Base-by-base conservation (phyloP, 2,888 invertebrate genomes). In the Megastigmus dorsalis region DNA sequence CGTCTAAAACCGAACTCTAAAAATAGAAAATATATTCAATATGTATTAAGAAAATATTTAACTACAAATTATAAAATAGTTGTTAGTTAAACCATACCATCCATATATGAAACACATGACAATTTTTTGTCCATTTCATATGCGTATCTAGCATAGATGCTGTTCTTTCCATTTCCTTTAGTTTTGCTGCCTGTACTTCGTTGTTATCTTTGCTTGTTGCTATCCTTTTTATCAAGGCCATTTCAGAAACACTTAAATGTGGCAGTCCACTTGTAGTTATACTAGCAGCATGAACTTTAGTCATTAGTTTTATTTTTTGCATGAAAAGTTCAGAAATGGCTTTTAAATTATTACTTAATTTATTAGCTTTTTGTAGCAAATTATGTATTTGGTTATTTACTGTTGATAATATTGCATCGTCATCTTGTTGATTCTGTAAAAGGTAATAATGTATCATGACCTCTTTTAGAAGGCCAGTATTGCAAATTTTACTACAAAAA, bases 101-200 rank as follows among this genome's bases (percentile, higher is more conserved):
- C 84, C 84, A 84, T 41, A 80, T 79, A 28, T 79, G 79, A 71
- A 83, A 84, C 3, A 81, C 52, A 48, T 78, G 76, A n/a, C 77
- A 72, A 6, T 66, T 79, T 45, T 78, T 82, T 18, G 15, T 75
- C 80, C 83, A 84, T 57, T 81, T 80, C 10, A 62, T 54, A 23
- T 80, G 78, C 2, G 70, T 77, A 30, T 83, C 81, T 20, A 84
- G 60, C 45, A 83, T 74, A 30, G 57, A 48, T 36, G 80, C 80
- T 6, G 78, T 69, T 23, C 73, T 75, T 2, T 78, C 73, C 62
- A 84, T 75, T 54, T 81, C 79, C 13, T 71, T 66, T 28, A 83
- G 20, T 45, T 62, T 74, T 38, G 76, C 66, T 48, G 68, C 28
- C 20, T 80, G 78, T 3, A 30, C 48, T 54, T 63, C 69, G 18